These are phyloP conservation scores for Tachyglossus aculeatus DNA, from an alignment of 2,797 vertebrate species.

Conservation along the genomic window DNA sequence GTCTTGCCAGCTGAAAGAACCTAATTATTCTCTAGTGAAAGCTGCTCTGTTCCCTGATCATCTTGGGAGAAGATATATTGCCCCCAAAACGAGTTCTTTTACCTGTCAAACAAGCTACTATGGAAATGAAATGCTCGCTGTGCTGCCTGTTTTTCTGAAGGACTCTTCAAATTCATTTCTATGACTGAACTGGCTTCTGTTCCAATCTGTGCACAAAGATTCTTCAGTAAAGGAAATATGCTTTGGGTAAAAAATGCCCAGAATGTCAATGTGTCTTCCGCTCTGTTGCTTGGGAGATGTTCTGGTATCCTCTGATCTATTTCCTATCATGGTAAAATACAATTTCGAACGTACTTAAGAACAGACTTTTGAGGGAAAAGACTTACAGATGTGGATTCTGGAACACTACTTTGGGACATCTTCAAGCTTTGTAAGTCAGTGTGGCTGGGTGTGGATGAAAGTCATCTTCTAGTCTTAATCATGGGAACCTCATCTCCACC, in stretches of 20 bases:
- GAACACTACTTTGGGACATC: background rate
- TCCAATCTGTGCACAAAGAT: background rate
- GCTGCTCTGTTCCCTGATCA: no score
- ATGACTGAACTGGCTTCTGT: no score
- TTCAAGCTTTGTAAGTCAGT: constrained; percentile 6
- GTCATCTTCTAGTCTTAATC: no score
- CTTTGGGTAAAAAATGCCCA: background rate
- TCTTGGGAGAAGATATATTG: no score
- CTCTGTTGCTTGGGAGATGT: constrained; percentile 1
- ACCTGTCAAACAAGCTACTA: no score
- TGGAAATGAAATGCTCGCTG: no score
- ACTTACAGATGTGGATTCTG: no score
- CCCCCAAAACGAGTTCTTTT: no score
- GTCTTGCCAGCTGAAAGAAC: no score
- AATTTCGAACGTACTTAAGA: constrained; percentile 8
- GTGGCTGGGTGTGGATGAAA: no score
- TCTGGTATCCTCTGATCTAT: background rate
- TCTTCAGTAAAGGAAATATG: background rate
- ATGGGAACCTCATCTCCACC: no score
- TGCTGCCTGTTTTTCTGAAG: background rate
- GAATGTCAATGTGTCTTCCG: background rate
- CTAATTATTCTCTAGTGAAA: no score
- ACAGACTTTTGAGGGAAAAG: background rate
- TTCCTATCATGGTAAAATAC: background rate
- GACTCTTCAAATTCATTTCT: constrained; percentile 12